Percentiles rank a stretch among this genome's conserved stretches.
phyloP scores from a whole-genome alignment of 2,797 vertebrate genomes.

The Argya squamiceps region DNA sequence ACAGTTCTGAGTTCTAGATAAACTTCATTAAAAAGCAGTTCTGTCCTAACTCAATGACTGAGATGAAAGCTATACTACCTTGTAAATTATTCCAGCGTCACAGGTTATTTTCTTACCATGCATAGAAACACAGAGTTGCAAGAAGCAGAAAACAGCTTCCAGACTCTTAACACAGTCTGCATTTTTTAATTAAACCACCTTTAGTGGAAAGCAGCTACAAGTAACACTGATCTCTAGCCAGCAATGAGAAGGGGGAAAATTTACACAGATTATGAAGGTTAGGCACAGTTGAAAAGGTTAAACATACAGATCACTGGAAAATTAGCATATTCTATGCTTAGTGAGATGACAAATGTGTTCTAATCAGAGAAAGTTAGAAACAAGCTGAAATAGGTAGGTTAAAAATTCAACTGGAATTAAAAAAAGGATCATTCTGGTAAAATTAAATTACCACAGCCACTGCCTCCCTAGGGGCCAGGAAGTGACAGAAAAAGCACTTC shows the following conservation, averaged over 20 bases:
- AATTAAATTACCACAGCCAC: neutral
- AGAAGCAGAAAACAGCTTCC: neutral
- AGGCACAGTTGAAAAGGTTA: neutral
- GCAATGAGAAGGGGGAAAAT: rapidly evolving
- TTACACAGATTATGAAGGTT: neutral
- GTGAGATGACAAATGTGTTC: neutral
- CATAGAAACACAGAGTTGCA: neutral
- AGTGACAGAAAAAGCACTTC: neutral
- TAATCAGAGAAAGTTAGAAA: neutral
- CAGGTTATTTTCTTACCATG: neutral
- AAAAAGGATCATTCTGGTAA: neutral
- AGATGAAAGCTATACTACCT: neutral
- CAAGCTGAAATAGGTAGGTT: neutral
- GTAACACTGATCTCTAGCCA: neutral
- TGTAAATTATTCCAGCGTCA: neutral
- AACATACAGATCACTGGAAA: neutral
- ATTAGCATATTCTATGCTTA: neutral
- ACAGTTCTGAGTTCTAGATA: neutral
- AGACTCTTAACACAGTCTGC: neutral
- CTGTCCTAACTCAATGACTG: neutral
- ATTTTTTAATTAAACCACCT: neutral
- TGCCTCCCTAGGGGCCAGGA: neutral
- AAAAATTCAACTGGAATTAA: neutral
- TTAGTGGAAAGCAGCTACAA: neutral
- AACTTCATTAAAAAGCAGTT: neutral